These are phyloP conservation scores for Tanytarsus gracilentus DNA, from an alignment of 2,888 invertebrate genomes.

Conservation along the genomic window DNA sequence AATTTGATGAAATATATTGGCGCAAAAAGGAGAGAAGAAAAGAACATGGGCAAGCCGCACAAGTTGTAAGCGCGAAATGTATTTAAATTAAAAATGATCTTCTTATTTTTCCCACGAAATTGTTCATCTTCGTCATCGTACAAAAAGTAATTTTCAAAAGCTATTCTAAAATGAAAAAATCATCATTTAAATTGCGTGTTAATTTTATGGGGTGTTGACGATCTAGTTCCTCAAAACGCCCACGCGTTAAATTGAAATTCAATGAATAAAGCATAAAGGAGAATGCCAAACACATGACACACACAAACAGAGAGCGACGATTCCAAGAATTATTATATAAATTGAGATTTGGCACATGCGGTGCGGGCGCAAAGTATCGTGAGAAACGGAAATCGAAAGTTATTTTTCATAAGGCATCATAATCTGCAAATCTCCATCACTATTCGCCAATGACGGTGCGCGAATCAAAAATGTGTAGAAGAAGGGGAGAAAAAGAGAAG, in stretches of 20 bases:
- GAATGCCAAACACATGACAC: no score
- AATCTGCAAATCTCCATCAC: not conserved
- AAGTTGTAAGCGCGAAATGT: slow-evolving; percentile 14
- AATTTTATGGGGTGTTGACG: not conserved
- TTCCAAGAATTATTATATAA: not conserved
- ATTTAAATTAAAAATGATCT: slow-evolving; percentile 22
- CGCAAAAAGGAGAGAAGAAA: not conserved
- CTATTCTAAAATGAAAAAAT: not conserved
- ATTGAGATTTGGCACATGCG: not conserved
- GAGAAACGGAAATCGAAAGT: slow-evolving; percentile 25
- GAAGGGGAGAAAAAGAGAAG: not conserved
- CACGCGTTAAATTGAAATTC: not conserved
- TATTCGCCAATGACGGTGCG: not conserved
- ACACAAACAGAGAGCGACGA: no score
- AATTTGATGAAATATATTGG: slow-evolving; percentile 25
- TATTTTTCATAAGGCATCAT: slow-evolving; percentile 16
- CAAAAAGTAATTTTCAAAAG: not conserved
- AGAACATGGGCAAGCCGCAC: slow-evolving; percentile 16
- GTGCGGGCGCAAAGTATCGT: not conserved
- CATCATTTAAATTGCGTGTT: no score
- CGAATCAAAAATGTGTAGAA: not conserved
- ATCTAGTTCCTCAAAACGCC: slow-evolving; percentile 21
- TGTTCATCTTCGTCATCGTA: not conserved
- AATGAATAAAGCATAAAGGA: not conserved
- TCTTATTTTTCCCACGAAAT: slow-evolving; percentile 16